Conservation (phyloP, 1,140 invertebrate genomes). For the Drosophila bifasciata region DNA sequence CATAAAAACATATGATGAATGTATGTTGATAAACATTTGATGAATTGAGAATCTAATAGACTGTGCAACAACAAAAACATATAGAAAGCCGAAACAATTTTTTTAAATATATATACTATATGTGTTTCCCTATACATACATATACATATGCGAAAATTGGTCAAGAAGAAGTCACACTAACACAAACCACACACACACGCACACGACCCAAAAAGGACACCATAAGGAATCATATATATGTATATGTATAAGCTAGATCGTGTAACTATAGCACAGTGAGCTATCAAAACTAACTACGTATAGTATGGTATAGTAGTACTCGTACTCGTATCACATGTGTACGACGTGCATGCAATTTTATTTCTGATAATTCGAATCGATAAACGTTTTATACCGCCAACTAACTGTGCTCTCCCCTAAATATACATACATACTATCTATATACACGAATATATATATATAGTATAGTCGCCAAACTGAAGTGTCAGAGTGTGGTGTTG, state of each 20-base stretch:
- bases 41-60: slow-evolving; percentile 83
- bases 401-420: slow-evolving; percentile 73
- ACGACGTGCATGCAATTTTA: slow-evolving; percentile 45
- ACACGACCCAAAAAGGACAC: background rate
- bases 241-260: slow-evolving; percentile 50
- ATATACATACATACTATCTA: slow-evolving; percentile 26
- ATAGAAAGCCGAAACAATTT: slow-evolving; percentile 64
- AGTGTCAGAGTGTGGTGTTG: slow-evolving; percentile 14
- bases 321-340: slow-evolving; percentile 11
- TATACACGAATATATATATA: too few relatives aligned
- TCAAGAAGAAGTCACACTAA: slow-evolving; percentile 3
- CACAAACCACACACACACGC: slow-evolving; percentile 7
- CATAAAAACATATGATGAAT: slow-evolving; percentile 60
- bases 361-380: slow-evolving; percentile 61
- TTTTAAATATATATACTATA: slow-evolving; percentile 52
- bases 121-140: slow-evolving; percentile 64
- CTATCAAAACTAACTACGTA: slow-evolving; percentile 44
- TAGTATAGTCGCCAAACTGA: slow-evolving; percentile 2
- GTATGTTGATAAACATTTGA: slow-evolving; percentile 80
- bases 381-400: slow-evolving; percentile 80
- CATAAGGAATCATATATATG: slow-evolving; percentile 17
- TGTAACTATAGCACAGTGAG: slow-evolving; percentile 55
- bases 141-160: slow-evolving; percentile 60
- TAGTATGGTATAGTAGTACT: slow-evolving; percentile 26
- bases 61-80: slow-evolving; percentile 66